Conservation (phyloP, 2,888 invertebrate species). For the Macrosoma leucophasiata region DNA sequence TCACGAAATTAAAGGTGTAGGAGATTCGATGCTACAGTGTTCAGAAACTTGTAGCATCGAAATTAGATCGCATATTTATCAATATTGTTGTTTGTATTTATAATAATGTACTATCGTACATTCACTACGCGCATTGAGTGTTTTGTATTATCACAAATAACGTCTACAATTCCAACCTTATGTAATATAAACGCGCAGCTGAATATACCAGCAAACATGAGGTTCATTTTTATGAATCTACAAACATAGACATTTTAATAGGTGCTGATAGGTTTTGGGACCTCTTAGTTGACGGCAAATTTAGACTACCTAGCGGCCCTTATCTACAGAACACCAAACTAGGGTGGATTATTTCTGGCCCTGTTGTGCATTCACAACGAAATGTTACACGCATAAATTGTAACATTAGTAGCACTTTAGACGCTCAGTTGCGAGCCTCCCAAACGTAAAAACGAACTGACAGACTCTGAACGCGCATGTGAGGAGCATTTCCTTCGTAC, state of each 20-base stretch:
- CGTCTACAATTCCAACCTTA: no score
- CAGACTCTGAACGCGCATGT: constrained; percentile 10
- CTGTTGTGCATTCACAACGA: no score
- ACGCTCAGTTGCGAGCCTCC: constrained; percentile 10
- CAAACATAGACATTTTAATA: constrained; percentile 16
- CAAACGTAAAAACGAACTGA: constrained; percentile 4
- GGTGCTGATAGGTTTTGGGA: constrained; percentile 18
- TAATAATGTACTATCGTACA: no score
- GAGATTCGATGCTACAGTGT: no score
- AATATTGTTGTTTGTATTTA: no score
- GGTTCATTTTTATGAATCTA: constrained; percentile 8
- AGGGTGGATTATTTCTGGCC: constrained; percentile 18
- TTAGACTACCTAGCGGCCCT: constrained; percentile 1
- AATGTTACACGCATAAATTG: constrained; percentile 7
- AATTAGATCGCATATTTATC: no score
- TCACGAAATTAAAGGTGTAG: no score
- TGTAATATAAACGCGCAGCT: no score
- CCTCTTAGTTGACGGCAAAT: constrained; percentile 8
- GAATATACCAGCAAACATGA: no score
- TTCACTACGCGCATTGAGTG: no score
- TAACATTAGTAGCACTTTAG: constrained; percentile 12
- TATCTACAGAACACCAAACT: constrained; percentile 11
- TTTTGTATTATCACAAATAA: no score
- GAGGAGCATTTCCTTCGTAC: constrained; percentile 12
- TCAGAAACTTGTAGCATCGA: no score